Evolutionary conservation across 2,888 invertebrate species (phyloP).

Genomic region (Dusona sp.): DNA sequence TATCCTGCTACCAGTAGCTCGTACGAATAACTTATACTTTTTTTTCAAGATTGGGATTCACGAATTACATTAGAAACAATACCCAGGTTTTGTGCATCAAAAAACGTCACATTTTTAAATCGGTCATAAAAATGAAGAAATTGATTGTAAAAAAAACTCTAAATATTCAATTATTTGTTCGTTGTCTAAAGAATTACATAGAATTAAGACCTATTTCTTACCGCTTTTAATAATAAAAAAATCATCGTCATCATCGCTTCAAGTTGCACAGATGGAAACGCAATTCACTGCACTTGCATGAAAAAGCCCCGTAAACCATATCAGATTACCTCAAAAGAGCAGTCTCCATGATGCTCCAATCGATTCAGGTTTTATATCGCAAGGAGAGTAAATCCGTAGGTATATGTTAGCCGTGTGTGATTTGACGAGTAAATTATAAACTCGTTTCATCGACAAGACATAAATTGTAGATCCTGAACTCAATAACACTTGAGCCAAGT

Average conservation of each 20-base stretch:
- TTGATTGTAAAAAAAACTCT: not conserved
- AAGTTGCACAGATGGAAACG: constrained; percentile 69
- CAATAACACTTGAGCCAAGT: not conserved
- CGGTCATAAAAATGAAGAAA: not conserved
- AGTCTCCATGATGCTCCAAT: constrained; percentile 59
- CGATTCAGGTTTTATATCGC: constrained; percentile 73
- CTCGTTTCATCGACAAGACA: constrained; percentile 72
- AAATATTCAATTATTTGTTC: not conserved
- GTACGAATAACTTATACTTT: constrained; percentile 45
- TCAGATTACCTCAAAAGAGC: constrained; percentile 76
- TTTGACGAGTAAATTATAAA: constrained; percentile 70
- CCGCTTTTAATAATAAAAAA: not conserved
- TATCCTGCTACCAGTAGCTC: constrained; percentile 41
- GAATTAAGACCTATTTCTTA: not conserved
- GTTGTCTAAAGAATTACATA: not conserved
- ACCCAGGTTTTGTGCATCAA: constrained; percentile 1
- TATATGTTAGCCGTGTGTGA: constrained; percentile 27
- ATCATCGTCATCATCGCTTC: not conserved
- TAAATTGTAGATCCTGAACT: constrained; percentile 61
- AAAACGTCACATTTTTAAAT: not conserved
- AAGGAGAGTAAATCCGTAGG: constrained; percentile 37
- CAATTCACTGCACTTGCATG: constrained; percentile 74
- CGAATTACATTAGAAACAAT: not conserved
- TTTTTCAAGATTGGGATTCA: not conserved
- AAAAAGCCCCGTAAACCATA: constrained; percentile 77